Base-by-base conservation (phyloP, 2,888 invertebrate genomes). In the Ellobium chinense region DNA sequence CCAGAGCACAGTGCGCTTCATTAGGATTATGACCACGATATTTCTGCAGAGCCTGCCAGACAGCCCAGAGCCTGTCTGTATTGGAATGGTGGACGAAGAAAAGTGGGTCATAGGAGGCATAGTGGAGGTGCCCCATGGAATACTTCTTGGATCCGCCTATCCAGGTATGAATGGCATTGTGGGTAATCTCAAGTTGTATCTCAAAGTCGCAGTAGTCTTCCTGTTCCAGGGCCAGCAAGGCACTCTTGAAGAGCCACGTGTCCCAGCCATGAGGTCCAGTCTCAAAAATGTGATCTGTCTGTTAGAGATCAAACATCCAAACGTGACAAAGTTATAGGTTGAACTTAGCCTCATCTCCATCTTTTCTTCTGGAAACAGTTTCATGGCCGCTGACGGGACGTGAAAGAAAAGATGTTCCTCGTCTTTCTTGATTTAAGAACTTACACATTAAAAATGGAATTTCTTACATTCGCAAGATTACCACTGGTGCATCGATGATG, bases 151-250 rank as follows among this genome's bases (percentile, higher is more conserved):
- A 75, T 5, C 86, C 86, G 1, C 86, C 86, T 70, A 84, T 54
- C 80, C 83, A 83, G 0, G 76, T 31, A 68, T 85, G 85, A n/a
- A 86, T 80, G 18, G 77, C 82, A 39, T 86, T 85, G 81, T 85
- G 85, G 36, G 81, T 76, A n/a, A 86, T 80, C 74, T 86, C 86
- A 66, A 85, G 80, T 74, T 86, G 85, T 0, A 84, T 70, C 63
- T 83, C 83, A 72, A 85, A 85, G 82, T 85, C 83, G 63, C 85
- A 85, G 69, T 80, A 85, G 68, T 85, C 74, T 46, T 85, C 85
- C 63, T 85, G 84, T 63, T 85, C 84, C 27, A 83, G 72, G 18
- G 85, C 85, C 29, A 73, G 66, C 21, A 86, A 60, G 27, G 78
- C 83, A 62, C 83, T 83, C 12, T 85, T 72, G 62, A 80, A 84